phyloP scores from a whole-genome alignment of 1,140 invertebrate species.

The Hypsibius dujardini region DNA sequence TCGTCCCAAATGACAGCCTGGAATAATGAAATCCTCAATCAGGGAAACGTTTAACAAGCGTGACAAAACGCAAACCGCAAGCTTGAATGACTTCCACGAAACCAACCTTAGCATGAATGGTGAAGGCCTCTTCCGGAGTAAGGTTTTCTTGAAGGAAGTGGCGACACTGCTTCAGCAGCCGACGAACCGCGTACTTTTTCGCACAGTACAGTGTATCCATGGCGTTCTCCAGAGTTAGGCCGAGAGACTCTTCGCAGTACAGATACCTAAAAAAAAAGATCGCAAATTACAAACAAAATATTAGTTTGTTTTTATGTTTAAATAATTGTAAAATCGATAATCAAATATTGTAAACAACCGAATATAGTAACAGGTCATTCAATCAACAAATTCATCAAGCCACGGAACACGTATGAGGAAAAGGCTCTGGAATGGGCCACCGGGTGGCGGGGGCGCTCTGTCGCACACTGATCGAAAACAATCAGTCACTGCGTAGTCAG shows the following conservation, averaged over 20 bases:
- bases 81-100: not conserved
- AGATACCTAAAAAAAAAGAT: conserved; percentile 5
- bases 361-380: too few species aligned
- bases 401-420: too few species aligned
- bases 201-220: not conserved
- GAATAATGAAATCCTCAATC: not conserved
- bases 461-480: too few species aligned
- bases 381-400: too few species aligned
- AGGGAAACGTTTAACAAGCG: not conserved
- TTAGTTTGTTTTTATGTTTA: too few species aligned
- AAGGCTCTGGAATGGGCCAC: too few species aligned
- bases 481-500: too few species aligned
- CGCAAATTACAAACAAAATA: too few species aligned
- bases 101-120: not conserved
- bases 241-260: not conserved
- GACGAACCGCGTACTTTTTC: not conserved
- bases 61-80: too few species aligned
- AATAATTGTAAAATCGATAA: too few species aligned
- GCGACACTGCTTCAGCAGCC: not conserved
- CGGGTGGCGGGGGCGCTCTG: too few species aligned
- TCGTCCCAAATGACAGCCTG: not conserved
- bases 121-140: not conserved
- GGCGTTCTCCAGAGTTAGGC: not conserved
- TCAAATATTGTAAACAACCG: too few species aligned
- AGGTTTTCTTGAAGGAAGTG: not conserved